Base-by-base conservation (phyloP, 2,888 invertebrate genomes). In the Callosobruchus maculatus region DNA sequence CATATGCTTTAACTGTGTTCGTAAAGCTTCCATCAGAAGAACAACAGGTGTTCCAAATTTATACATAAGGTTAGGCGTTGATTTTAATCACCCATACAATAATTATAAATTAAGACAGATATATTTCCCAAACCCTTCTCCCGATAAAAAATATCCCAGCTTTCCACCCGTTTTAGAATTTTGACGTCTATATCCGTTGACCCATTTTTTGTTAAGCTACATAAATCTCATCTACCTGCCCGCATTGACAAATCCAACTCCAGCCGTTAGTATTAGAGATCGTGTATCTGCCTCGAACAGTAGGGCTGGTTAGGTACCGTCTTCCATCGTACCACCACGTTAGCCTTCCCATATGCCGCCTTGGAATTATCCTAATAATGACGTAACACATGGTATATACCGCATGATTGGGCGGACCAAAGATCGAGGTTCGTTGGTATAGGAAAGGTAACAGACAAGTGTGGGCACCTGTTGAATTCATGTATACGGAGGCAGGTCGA, bases 281-380 rank as follows among this genome's bases (percentile, higher is more conserved):
- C 80, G 77, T 76, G 70, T 30, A 49, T 49, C 49, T 18, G 9
- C 30, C 9, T 3, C 30, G 4, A 30, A 30, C 49, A 7, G 18
- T 49, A 49, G 49, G 49, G 49, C 18, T 49, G 49, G 49, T 18
- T 49, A 18, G 49, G 49, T 49, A 49, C 49, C 49, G 13, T 49
- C n/a, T n/a, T n/a, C 49, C 49, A 49, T 13, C 13, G 49, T 49
- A 49, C 49, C 72, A 67, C 72, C 20, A n/a, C n/a, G n/a, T n/a
- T n/a, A 73, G 80, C 80, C 78, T 79, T 81, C 79, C 84, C 83
- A 83, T 83, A 82, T 82, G 49, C 49, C 13, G 49, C 49, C 18
- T 49, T 13, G 49, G 78, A 84, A 85, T 85, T 85, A 86, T 85
- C 83, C 83, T 86, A 85, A 86, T 86, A 86, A 86, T 86, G 84